phyloP scores from a whole-genome alignment of 2,797 vertebrate species.

The Cossypha dichroa region DNA sequence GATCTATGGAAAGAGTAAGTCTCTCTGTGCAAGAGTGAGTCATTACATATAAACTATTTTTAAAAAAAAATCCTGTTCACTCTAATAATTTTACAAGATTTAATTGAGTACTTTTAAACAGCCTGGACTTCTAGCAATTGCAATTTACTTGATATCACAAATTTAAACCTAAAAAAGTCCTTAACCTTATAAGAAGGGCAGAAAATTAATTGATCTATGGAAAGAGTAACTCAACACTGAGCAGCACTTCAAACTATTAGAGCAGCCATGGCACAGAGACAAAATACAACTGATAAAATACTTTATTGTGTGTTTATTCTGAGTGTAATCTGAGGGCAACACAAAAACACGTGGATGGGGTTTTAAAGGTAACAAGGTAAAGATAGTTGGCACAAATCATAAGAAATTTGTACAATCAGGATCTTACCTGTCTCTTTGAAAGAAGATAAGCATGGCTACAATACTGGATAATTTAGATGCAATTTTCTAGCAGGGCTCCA shows the following conservation, averaged over 20 bases:
- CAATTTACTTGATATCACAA: not conserved
- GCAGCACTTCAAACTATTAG: not conserved
- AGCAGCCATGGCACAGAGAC: not conserved
- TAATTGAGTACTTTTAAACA: not conserved
- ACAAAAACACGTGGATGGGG: not conserved
- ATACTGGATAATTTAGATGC: slow-evolving; percentile 27
- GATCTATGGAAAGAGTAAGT: not conserved
- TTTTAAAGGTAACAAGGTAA: not conserved
- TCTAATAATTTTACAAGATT: not conserved
- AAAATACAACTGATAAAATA: not conserved
- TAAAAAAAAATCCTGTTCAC: not conserved
- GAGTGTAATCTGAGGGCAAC: not conserved
- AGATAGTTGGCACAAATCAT: not conserved
- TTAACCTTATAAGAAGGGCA: not conserved
- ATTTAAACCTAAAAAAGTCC: not conserved
- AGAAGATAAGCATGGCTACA: not conserved
- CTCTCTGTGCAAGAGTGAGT: not conserved
- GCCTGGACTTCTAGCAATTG: not conserved
- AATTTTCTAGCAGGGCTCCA: not conserved
- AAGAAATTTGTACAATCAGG: not conserved
- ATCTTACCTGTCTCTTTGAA: not conserved
- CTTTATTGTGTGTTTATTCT: not conserved
- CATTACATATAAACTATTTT: not conserved
- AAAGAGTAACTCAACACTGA: not conserved
- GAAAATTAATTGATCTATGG: not conserved